Evolutionary conservation across 2,113 vertebrate species (phyloP), one percentile per base, ranked within the genome.

Genomic region (Hippopotamus amphibius): DNA sequence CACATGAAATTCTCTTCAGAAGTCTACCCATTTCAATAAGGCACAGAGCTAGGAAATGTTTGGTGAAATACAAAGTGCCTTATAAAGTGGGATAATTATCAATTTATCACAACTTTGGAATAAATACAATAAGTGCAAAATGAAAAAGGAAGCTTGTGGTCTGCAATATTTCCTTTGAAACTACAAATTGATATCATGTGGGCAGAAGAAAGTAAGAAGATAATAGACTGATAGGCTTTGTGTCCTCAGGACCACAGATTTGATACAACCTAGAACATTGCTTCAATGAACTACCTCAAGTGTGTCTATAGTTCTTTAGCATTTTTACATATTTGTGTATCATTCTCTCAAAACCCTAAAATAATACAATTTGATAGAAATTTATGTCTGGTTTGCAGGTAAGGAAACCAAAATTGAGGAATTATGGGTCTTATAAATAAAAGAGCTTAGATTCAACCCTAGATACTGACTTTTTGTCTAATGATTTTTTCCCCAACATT

Each of bases 161-260:
- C 5, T 72, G 1, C 15, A 1, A 0, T 63, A 89, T 95, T 83
- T 96, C 59, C 94, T 92, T 96, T 88, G 80, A 72, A 95, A 77
- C 71, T 88, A 91, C 16, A 50, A 79, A 0, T 66, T 21, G 66
- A 85, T 3, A 46, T 69, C 61, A 46, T 2, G 33, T 19, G 82
- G 65, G 33, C 37, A 50, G 87, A 90, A 43, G 48, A 4, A 43
- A 61, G 5, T 50, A 43, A 50, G 22, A 97, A 33, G 69, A 46
- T 48, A 66, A 48, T 43, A 57, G 5, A 85, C 15, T 10, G 14
- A 43, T 9, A 68, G 4, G 0, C 30, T 88, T 69, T 50, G 7
- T 46, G 9, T 77, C 48, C 81, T 71, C 19, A 37, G 12, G 15
- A 37, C 5, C n/a, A 10, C 6, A 66, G 63, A 68, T 28, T 68